Conservation (phyloP, 1,140 invertebrate genomes). For the Tyrophagus putrescentiae region DNA sequence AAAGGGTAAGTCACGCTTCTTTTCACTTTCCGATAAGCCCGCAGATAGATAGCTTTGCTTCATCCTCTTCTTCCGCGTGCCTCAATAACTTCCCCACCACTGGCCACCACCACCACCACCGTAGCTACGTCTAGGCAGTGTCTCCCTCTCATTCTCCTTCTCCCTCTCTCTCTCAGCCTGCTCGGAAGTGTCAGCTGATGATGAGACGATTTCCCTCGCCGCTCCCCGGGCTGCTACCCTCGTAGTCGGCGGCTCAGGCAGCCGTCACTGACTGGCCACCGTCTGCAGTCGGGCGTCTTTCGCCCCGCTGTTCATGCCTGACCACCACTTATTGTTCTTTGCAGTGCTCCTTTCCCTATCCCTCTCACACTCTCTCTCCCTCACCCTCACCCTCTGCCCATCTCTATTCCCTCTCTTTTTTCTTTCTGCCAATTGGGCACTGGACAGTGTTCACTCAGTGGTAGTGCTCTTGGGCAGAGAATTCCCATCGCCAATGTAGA, state of each 20-base stretch:
- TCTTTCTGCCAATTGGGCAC: background rate
- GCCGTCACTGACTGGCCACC: background rate
- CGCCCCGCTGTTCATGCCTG: background rate
- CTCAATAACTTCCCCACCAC: too few relatives aligned
- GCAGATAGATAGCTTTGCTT: too few relatives aligned
- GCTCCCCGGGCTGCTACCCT: constrained; percentile 4
- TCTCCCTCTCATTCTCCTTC: background rate
- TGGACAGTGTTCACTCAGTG: background rate
- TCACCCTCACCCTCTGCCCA: background rate
- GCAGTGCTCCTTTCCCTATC: constrained; percentile 6
- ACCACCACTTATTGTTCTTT: background rate
- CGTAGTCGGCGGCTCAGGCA: constrained; percentile 1
- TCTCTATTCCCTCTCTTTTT: background rate
- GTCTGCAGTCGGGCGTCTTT: constrained; percentile 10
- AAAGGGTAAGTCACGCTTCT: constrained; percentile 11
- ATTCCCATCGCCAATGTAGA: constrained; percentile 9
- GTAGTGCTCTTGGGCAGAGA: background rate
- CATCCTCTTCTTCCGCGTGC: background rate
- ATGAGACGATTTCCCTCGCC: background rate
- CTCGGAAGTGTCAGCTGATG: background rate
- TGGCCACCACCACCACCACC: background rate
- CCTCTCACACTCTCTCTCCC: background rate
- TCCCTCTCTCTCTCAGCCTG: constrained; percentile 8
- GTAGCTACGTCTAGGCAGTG: background rate
- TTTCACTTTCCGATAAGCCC: constrained; percentile 14